These are phyloP conservation scores for Drosophila anomalata DNA, from an alignment of 2,888 invertebrate genomes.

Conservation along the genomic window DNA sequence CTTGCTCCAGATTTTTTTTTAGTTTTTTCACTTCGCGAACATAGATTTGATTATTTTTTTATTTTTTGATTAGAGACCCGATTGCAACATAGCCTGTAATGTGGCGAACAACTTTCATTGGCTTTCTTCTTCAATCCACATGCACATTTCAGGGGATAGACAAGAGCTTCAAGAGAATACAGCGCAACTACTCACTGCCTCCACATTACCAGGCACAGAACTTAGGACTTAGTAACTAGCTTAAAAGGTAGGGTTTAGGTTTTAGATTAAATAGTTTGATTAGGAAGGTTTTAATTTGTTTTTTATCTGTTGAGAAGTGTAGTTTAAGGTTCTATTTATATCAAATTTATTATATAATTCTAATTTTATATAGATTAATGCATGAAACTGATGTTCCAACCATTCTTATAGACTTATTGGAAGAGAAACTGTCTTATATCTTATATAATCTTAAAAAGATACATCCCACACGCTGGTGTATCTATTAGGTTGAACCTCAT, in stretches of 20 bases:
- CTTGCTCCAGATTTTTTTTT: background rate
- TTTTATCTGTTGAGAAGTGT: too few species aligned
- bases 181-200: constrained; percentile 58
- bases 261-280: too few species aligned
- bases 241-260: background rate
- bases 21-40: constrained; percentile 6
- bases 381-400: too few species aligned
- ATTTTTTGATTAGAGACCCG: constrained; percentile 1
- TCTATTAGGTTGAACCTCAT: background rate
- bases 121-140: constrained; percentile 30
- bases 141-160: constrained; percentile 30
- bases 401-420: too few species aligned
- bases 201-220: constrained; percentile 41
- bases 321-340: too few species aligned
- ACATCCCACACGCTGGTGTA: too few species aligned
- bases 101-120: constrained; percentile 54
- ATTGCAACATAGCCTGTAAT: constrained; percentile 42
- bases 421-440: too few species aligned
- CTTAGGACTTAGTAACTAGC: constrained; percentile 15
- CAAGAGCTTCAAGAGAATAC: constrained; percentile 40
- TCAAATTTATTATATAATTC: too few species aligned
- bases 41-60: constrained; percentile 1
- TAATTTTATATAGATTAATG: too few species aligned
- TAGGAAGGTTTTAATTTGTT: too few species aligned
- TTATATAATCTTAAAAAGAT: too few species aligned